phyloP scores from a whole-genome alignment of 2,113 vertebrate genomes.

The Platichthys stellatus region DNA sequence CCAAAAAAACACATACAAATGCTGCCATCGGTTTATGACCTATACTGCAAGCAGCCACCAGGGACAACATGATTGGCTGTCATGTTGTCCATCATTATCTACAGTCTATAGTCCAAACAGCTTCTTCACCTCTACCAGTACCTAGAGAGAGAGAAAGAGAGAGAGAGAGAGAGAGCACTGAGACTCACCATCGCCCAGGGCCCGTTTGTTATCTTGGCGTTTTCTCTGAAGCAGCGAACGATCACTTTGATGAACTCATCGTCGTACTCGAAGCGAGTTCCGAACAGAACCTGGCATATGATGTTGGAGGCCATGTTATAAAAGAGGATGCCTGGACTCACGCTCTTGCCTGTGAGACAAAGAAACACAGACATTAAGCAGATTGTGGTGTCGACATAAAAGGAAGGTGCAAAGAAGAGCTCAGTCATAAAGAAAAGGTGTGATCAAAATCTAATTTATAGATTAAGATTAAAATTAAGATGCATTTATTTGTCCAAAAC shows the following conservation, averaged over 20 bases:
- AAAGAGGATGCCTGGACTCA: conserved; percentile 71
- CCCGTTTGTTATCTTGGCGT: conserved; percentile 62
- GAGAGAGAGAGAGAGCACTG: too few relatives aligned
- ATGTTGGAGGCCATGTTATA: conserved; percentile 79
- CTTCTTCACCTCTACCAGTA: too few relatives aligned
- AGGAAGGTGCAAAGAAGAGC: neutral
- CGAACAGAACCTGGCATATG: conserved; percentile 83
- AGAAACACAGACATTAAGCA: neutral
- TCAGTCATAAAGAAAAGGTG: too few relatives aligned
- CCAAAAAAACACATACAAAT: neutral
- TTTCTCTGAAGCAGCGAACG: conserved; percentile 52
- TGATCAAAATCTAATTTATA: too few relatives aligned
- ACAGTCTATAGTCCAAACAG: too few relatives aligned
- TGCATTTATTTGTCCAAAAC: too few relatives aligned
- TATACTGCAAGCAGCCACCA: too few relatives aligned
- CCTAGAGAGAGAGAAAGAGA: too few relatives aligned
- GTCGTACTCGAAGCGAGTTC: conserved; percentile 75
- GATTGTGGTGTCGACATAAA: too few relatives aligned
- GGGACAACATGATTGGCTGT: too few relatives aligned
- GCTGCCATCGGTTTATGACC: neutral
- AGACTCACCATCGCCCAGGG: conserved; percentile 69
- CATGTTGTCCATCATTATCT: too few relatives aligned
- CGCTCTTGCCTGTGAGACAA: conserved; percentile 49
- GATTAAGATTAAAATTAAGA: too few relatives aligned
- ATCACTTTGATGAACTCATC: conserved; percentile 64